Conservation (phyloP, 2,797 vertebrate species). For the Oreochromis grahami region DNA sequence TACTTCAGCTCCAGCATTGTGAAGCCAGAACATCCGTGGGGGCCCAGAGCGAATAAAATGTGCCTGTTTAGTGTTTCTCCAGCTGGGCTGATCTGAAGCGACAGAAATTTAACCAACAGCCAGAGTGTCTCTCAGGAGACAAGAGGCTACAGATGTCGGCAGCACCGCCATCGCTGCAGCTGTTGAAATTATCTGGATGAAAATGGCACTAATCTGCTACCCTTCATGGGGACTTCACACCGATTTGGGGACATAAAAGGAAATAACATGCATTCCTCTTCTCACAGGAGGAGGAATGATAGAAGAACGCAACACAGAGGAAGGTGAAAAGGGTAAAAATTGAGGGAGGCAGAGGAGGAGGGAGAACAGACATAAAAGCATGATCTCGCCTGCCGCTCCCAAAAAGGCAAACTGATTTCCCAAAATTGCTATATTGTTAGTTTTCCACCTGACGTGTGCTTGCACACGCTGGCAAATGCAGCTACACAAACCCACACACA, state of each 20-base stretch:
- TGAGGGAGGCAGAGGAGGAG: slow-evolving; percentile 26
- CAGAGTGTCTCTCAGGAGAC: slow-evolving; percentile 67
- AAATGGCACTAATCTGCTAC: slow-evolving; percentile 72
- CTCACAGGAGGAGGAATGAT: slow-evolving; percentile 27
- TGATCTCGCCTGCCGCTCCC: slow-evolving; percentile 56
- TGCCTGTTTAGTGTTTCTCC: slow-evolving; percentile 74
- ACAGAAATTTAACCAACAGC: slow-evolving; percentile 73
- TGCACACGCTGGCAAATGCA: background rate
- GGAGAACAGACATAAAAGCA: slow-evolving; percentile 26
- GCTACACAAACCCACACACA: background rate
- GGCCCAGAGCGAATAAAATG: slow-evolving; percentile 55
- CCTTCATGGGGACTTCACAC: slow-evolving; percentile 62
- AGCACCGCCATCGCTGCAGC: slow-evolving; percentile 66
- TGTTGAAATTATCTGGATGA: slow-evolving; percentile 76
- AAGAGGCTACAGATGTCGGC: slow-evolving; percentile 70
- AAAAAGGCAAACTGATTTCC: slow-evolving; percentile 71
- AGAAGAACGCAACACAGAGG: slow-evolving; percentile 19
- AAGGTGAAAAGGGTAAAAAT: slow-evolving; percentile 51
- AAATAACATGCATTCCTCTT: slow-evolving; percentile 52
- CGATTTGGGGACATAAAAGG: slow-evolving; percentile 60
- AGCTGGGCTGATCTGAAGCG: slow-evolving; percentile 72
- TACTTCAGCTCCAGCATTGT: slow-evolving; percentile 46
- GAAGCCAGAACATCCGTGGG: slow-evolving; percentile 51
- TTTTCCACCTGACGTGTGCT: slow-evolving; percentile 27
- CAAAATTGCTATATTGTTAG: slow-evolving; percentile 72